Percentiles rank a stretch among this genome's conserved stretches.
phyloP scores from a whole-genome alignment of 2,888 invertebrate species.

The Selenia dentaria region DNA sequence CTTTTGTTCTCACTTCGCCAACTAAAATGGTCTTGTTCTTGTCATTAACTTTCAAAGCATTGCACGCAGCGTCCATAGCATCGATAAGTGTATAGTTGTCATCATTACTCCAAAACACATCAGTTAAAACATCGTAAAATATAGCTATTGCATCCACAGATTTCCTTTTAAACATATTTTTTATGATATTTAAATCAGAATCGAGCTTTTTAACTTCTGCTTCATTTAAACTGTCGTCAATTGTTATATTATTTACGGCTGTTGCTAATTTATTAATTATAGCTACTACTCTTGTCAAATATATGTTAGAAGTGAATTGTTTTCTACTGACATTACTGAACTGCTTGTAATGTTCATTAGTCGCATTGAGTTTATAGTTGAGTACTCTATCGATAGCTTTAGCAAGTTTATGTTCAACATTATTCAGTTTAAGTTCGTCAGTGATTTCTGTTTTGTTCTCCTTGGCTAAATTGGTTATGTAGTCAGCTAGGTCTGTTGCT shows the following conservation, averaged over 20 bases:
- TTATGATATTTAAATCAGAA: constrained; percentile 48
- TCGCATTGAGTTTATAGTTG: constrained; percentile 54
- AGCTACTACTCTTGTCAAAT: constrained; percentile 62
- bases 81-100: constrained; percentile 51
- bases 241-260: constrained; percentile 45
- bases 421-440: constrained; percentile 48
- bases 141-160: constrained; percentile 59
- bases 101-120: constrained; percentile 53
- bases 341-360: constrained; percentile 48
- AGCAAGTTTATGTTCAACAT: constrained; percentile 52
- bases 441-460: constrained; percentile 46
- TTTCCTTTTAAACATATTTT: constrained; percentile 61
- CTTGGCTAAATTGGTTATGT: constrained; percentile 47
- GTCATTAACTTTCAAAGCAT: constrained; percentile 48
- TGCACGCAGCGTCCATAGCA: constrained; percentile 53
- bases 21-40: constrained; percentile 53
- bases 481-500: constrained; percentile 45
- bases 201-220: constrained; percentile 45
- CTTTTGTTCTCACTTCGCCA: constrained; percentile 53
- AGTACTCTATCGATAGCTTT: constrained; percentile 53
- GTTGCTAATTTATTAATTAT: constrained; percentile 58
- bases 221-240: constrained; percentile 37
- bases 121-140: constrained; percentile 68
- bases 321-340: constrained; percentile 63
- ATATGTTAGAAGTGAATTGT: constrained; percentile 55